A percentile compares a stretch with the other conserved stretches of the same genome.
phyloP scores from a whole-genome alignment of 2,113 vertebrate species.

The Pseudorasbora parva region DNA sequence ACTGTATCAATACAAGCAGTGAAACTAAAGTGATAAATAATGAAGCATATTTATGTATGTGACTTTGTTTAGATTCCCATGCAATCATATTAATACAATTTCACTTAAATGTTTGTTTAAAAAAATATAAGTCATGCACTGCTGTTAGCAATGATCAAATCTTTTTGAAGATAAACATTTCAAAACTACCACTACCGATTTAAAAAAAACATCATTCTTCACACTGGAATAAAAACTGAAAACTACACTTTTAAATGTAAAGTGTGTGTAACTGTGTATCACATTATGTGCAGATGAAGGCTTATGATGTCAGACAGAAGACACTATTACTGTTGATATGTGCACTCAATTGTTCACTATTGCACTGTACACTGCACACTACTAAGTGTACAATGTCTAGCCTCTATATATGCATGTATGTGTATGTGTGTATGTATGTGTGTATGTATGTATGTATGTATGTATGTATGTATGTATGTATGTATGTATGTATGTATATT shows the following conservation, averaged over 20 bases:
- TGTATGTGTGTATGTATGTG: no score
- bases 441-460: no score
- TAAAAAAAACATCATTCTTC: neutral
- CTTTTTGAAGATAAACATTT: neutral
- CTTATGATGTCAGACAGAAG: neutral
- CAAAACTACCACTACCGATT: neutral
- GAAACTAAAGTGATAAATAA: constrained; percentile 70
- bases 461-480: no score
- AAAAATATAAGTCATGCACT: neutral
- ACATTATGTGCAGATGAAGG: neutral
- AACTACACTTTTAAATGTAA: constrained; percentile 8
- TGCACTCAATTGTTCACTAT: neutral
- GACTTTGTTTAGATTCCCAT: constrained; percentile 13
- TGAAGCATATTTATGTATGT: constrained; percentile 27
- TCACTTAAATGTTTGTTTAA: neutral
- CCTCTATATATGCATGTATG: no score
- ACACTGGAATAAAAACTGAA: neutral
- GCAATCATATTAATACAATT: neutral
- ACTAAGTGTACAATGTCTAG: neutral
- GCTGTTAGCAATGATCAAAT: neutral
- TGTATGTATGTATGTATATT: no score
- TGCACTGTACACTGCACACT: neutral
- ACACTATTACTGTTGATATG: neutral
- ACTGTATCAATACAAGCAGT: constrained; percentile 59
- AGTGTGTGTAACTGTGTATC: neutral